A percentile compares a stretch with the other conserved stretches of the same genome.
phyloP scores from a whole-genome alignment of 2,888 invertebrate genomes.

The Reticulitermes lucifugus region DNA sequence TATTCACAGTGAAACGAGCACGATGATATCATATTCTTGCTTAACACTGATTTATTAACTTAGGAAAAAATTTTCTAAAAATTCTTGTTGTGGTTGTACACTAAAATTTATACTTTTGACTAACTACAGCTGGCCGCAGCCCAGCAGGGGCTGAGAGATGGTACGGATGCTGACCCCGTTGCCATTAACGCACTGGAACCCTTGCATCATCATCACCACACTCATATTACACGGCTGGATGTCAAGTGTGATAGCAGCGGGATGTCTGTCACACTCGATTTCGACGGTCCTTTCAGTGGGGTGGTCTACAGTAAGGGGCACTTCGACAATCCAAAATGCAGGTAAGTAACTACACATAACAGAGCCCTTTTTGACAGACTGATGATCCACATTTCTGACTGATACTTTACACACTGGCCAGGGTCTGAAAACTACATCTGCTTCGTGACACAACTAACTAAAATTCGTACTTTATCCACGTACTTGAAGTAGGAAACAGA shows the following conservation, averaged over 20 bases:
- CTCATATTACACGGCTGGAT: constrained; percentile 71
- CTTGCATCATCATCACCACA: constrained; percentile 57
- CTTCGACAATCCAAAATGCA: constrained; percentile 74
- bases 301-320: constrained; percentile 79
- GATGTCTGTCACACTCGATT: constrained; percentile 74
- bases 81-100: too few relatives aligned
- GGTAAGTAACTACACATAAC: constrained; percentile 64
- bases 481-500: too few relatives aligned
- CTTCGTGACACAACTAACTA: too few relatives aligned
- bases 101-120: background rate
- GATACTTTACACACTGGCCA: too few relatives aligned
- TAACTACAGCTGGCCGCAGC: constrained; percentile 51
- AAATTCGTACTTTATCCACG: too few relatives aligned
- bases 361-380: too few relatives aligned
- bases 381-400: too few relatives aligned
- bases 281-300: constrained; percentile 73
- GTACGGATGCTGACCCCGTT: constrained; percentile 16
- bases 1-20: too few relatives aligned
- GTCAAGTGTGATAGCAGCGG: constrained; percentile 71
- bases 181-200: constrained; percentile 46
- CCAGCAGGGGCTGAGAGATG: constrained; percentile 39
- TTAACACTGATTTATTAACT: too few relatives aligned
- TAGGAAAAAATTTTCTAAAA: too few relatives aligned
- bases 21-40: too few relatives aligned
- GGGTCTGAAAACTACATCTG: too few relatives aligned